A percentile compares a stretch with the other conserved stretches of the same genome.
phyloP scores from a whole-genome alignment of 2,888 invertebrate genomes.

The Lasioglossum leucozonium region DNA sequence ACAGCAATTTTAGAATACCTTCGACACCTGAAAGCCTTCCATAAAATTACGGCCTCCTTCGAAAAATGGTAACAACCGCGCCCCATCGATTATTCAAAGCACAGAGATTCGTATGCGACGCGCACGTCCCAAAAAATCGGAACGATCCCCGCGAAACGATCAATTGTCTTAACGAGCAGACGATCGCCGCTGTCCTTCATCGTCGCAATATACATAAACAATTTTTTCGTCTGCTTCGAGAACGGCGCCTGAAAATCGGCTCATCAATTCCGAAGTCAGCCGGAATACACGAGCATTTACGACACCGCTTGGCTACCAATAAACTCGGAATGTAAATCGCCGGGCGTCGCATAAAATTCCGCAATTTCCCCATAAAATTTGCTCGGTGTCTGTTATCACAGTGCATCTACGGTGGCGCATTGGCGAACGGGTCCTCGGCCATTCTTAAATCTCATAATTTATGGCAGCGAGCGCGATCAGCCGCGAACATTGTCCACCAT shows the following conservation, averaged over 20 bases:
- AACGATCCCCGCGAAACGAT: not conserved
- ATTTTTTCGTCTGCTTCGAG: not conserved
- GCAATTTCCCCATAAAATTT: conserved; percentile 6
- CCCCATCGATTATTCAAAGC: not conserved
- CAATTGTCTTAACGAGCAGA: not conserved
- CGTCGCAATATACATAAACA: not conserved
- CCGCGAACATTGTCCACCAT: conserved; percentile 22
- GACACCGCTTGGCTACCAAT: not conserved
- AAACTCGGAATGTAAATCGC: conserved; percentile 15
- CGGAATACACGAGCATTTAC: not conserved
- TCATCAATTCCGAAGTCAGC: not conserved
- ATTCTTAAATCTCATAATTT: conserved; percentile 6
- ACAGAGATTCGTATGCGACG: not conserved
- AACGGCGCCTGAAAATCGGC: conserved; percentile 1
- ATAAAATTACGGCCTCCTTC: not conserved
- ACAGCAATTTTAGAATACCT: not conserved
- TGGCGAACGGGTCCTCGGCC: not conserved
- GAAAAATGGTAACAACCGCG: not conserved
- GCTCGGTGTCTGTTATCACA: conserved; percentile 3
- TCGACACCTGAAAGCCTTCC: not conserved
- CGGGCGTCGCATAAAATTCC: not conserved
- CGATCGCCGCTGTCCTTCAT: not conserved
- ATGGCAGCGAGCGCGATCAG: conserved; percentile 4
- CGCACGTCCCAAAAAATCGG: not conserved
- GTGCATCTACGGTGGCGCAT: not conserved